Conservation (phyloP, 2,113 vertebrate species). For the Ivindomyrus marchei region DNA sequence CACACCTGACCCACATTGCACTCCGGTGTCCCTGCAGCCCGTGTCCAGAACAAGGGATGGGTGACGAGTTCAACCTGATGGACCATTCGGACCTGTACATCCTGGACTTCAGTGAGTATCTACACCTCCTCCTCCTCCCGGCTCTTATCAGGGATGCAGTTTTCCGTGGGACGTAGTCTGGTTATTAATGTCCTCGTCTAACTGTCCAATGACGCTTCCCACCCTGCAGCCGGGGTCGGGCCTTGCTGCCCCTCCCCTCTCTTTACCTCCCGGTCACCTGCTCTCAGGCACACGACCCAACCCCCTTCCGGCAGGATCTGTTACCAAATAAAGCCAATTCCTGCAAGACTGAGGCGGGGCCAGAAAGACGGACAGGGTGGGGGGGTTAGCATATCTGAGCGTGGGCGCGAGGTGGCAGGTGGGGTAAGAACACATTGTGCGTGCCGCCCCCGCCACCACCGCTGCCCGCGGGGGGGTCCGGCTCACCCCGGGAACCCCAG, state of each 20-base stretch:
- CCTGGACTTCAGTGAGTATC: slow-evolving; percentile 91
- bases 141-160: neutral
- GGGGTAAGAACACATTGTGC: slow-evolving; percentile 31
- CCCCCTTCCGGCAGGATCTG: neutral
- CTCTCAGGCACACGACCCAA: neutral
- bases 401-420: slow-evolving; percentile 31
- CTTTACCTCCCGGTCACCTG: neutral
- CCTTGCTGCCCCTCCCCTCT: neutral
- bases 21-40: slow-evolving; percentile 63
- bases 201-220: neutral
- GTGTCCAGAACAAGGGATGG: slow-evolving; percentile 93
- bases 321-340: slow-evolving; percentile 36
- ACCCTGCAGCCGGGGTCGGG: neutral
- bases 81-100: slow-evolving; percentile 98
- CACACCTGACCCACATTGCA: neutral
- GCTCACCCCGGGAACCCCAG: slow-evolving; percentile 51
- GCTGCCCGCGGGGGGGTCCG: slow-evolving; percentile 52
- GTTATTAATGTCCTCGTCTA: neutral
- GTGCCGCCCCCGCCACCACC: slow-evolving; percentile 43
- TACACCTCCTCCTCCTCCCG: neutral
- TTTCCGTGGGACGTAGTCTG: neutral
- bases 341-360: slow-evolving; percentile 31
- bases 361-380: slow-evolving; percentile 19
- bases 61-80: slow-evolving; percentile 97
- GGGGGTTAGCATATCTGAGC: slow-evolving; percentile 22